Base-by-base conservation (phyloP, 2,797 vertebrate genomes). In the Sparidentex hasta region DNA sequence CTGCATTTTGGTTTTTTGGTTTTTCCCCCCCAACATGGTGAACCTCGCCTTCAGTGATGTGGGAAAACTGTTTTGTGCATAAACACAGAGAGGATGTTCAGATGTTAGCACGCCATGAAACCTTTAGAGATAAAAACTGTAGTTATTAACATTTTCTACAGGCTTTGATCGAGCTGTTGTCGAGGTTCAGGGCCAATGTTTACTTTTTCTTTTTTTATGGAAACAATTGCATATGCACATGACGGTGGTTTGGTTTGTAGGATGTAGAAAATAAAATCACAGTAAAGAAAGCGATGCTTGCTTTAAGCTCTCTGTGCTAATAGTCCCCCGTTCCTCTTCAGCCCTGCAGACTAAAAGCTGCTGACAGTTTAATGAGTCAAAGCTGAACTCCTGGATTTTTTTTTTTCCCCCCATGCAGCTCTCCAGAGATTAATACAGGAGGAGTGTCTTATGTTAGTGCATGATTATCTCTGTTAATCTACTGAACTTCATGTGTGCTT, bases 31-130 rank as follows among this genome's bases (percentile, higher is more conserved):
- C 7, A 59, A 50, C 62, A 9, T n/a, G 73, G 52, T 52, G 63
- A 43, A 72, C 77, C 11, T 76, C 0, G 69, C 57, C 79, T 63
- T 56, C 21, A 72, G 71, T 75, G 64, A 33, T 9, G 0, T 55
- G 51, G 46, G 6, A 61, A 38, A 75, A 55, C 9, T 11, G 50
- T 14, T 78, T 71, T 64, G 46, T 57, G 56, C 41, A 55, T 64
- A 21, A 67, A 69, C 25, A 38, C 5, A 21, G 27, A 62, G 5
- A n/a, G n/a, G n/a, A n/a, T n/a, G n/a, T n/a, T n/a, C n/a, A n/a
- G 9, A 46, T 25, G 41, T 16, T 11, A 7, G 38, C 4, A 23
- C 65, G 21, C 14, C 47, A 3, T 69, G 23, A 80, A 38, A 18
- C 21, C 33, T 65, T 76, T 13, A 41, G 9, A 23, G 7, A 62